phyloP scores from a whole-genome alignment of 2,888 invertebrate species.

The Zhengitettix transpicula region DNA sequence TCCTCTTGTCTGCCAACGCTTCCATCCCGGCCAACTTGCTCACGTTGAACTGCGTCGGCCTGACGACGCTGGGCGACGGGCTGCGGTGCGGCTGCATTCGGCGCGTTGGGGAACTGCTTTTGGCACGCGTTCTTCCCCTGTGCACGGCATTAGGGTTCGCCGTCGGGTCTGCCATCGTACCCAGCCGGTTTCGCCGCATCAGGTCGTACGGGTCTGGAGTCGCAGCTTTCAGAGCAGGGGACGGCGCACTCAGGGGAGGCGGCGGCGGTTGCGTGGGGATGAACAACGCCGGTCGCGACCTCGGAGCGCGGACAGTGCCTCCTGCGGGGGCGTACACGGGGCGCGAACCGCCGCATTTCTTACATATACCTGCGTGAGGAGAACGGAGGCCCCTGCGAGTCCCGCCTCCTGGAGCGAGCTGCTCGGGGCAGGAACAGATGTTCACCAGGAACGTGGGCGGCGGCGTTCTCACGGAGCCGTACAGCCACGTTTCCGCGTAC shows the following conservation, averaged over 20 bases:
- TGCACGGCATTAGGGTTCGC: not conserved
- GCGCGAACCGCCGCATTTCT: constrained; percentile 69
- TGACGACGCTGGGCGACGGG: constrained; percentile 4
- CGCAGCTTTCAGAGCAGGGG: constrained; percentile 22
- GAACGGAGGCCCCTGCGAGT: constrained; percentile 34
- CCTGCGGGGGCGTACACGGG: constrained; percentile 15
- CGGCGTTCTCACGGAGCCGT: constrained; percentile 33
- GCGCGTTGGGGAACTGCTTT: constrained; percentile 26
- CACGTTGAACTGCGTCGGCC: not conserved
- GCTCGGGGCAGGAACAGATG: not conserved
- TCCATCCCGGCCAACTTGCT: constrained; percentile 19
- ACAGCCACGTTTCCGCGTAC: constrained; percentile 72
- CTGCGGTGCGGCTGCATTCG: constrained; percentile 1
- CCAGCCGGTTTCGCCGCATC: constrained; percentile 57
- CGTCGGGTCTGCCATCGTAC: constrained; percentile 3
- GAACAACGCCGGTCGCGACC: constrained; percentile 43
- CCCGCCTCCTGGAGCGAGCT: constrained; percentile 66
- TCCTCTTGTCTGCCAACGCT: constrained; percentile 24
- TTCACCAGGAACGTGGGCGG: no score
- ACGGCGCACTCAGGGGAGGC: constrained; percentile 7
- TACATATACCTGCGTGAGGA: constrained; percentile 45
- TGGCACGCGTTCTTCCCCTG: constrained; percentile 19
- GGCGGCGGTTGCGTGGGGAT: constrained; percentile 19
- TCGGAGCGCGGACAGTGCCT: constrained; percentile 12
- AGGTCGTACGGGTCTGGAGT: constrained; percentile 61